phyloP scores from a whole-genome alignment of 2,888 invertebrate species.

The Cephus sareptanus region DNA sequence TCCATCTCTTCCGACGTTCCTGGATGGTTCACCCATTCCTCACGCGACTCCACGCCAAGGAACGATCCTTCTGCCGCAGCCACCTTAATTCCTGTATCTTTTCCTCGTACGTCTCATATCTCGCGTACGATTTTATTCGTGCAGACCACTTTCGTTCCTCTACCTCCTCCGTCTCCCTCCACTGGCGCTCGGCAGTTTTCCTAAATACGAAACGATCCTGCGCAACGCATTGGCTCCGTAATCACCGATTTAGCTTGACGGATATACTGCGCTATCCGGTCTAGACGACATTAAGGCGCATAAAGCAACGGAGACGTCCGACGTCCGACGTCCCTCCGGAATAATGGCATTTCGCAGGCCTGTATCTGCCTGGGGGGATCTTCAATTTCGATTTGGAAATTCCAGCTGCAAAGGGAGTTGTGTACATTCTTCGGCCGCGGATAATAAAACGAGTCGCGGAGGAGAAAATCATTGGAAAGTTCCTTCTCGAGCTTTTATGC shows the following conservation, averaged over 20 bases:
- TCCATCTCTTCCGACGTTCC: slow-evolving; percentile 22
- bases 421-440: slow-evolving; percentile 14
- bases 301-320: slow-evolving; percentile 28
- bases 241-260: slow-evolving; percentile 56
- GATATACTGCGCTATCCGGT: slow-evolving; percentile 54
- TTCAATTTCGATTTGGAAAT: not conserved
- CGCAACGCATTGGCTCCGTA: slow-evolving; percentile 46
- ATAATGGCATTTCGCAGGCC: not conserved
- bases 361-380: not conserved
- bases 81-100: not conserved
- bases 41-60: slow-evolving; percentile 1
- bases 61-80: not conserved
- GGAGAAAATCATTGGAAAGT: not conserved
- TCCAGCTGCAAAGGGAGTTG: not conserved
- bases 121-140: slow-evolving; percentile 10
- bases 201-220: slow-evolving; percentile 47
- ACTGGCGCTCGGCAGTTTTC: slow-evolving; percentile 37
- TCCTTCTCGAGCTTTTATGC: no score
- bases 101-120: not conserved
- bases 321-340: slow-evolving; percentile 3
- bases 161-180: slow-evolving; percentile 14
- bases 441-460: not conserved
- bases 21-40: slow-evolving; percentile 26
- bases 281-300: slow-evolving; percentile 53
- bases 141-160: slow-evolving; percentile 13